These are phyloP conservation scores for Drosophila repletoides DNA, from an alignment of 1,140 invertebrate genomes.

Conservation along the genomic window DNA sequence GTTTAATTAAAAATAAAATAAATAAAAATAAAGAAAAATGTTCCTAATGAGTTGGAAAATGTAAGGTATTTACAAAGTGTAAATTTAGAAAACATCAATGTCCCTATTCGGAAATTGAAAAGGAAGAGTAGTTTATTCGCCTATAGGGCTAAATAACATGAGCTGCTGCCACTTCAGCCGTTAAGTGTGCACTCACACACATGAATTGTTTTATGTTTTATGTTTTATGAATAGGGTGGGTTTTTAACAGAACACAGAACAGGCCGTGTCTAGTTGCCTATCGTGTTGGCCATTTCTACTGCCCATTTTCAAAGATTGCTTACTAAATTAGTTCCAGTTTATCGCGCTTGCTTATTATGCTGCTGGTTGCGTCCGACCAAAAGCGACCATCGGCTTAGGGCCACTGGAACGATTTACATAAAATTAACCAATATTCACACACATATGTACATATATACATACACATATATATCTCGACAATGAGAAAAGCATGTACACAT, in stretches of 20 bases:
- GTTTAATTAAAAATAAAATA: no score
- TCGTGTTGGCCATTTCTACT: slow-evolving; percentile 26
- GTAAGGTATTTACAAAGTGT: not conserved
- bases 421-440: slow-evolving; percentile 54
- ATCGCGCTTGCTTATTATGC: slow-evolving; percentile 52
- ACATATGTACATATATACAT: not conserved
- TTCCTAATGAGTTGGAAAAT: slow-evolving; percentile 10
- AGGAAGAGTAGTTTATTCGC: not conserved
- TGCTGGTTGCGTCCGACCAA: slow-evolving; percentile 14
- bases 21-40: not conserved
- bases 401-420: slow-evolving; percentile 42
- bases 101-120: not conserved
- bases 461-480: no score
- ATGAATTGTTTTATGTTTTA: slow-evolving; percentile 53
- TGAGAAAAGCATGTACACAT: no score
- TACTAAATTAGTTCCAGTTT: slow-evolving; percentile 71
- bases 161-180: slow-evolving; percentile 58
- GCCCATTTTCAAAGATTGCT: slow-evolving; percentile 44
- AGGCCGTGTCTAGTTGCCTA: slow-evolving; percentile 12
- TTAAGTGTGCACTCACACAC: slow-evolving; percentile 67
- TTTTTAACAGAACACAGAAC: slow-evolving; percentile 14
- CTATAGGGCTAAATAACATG: not conserved
- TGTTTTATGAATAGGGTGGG: slow-evolving; percentile 38
- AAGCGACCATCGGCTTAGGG: slow-evolving; percentile 17
- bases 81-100: not conserved